A percentile compares a stretch with the other conserved stretches of the same genome.
phyloP scores from a whole-genome alignment of 1,140 invertebrate species.

The Penaeus indicus region DNA sequence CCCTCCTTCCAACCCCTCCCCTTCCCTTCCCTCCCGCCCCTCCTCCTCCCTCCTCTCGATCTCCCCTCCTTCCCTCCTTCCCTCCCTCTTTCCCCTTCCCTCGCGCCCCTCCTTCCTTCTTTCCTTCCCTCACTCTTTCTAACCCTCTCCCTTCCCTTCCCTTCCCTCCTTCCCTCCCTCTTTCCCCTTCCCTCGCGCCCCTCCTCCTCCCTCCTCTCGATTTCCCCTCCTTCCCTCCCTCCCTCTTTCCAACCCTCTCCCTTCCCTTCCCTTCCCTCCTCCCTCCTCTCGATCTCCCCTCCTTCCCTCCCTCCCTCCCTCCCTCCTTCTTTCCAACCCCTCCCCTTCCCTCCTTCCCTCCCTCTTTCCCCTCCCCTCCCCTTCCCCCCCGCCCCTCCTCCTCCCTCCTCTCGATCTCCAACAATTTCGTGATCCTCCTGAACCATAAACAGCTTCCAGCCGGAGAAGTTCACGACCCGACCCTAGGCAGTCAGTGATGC shows the following conservation, averaged over 20 bases:
- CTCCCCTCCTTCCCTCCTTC: background rate
- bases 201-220: background rate
- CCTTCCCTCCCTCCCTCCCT: background rate
- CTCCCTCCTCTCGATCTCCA: background rate
- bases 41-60: background rate
- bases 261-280: background rate
- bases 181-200: background rate
- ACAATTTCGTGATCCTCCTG: background rate
- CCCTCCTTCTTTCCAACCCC: background rate
- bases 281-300: background rate
- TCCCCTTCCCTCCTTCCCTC: background rate
- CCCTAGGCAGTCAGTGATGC: no score
- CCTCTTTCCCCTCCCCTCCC: background rate
- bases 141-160: no score
- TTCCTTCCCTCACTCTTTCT: background rate
- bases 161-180: background rate
- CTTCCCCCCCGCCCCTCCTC: background rate
- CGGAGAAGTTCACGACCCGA: no score
- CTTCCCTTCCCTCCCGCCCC: background rate
- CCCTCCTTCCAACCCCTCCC: background rate
- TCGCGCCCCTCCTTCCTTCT: no score
- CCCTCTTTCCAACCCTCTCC: background rate
- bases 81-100: background rate
- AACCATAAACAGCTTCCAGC: no score
- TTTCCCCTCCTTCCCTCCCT: background rate